Base-by-base conservation (phyloP, 2,888 invertebrate genomes). In the Ceraclea dissimilis region DNA sequence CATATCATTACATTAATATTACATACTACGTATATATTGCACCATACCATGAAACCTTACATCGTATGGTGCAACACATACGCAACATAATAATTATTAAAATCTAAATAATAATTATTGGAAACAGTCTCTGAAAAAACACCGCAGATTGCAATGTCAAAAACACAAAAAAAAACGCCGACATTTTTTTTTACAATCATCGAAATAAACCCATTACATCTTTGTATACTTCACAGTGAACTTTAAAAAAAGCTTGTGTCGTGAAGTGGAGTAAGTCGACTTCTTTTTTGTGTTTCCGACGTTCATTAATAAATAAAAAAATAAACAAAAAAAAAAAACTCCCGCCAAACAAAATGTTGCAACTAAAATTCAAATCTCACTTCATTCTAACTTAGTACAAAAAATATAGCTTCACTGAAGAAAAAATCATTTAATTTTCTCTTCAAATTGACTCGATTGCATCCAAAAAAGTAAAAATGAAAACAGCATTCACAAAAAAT, bases 41-140 rank as follows among this genome's bases (percentile, higher is more conserved):
- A n/a, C 11, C 31, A 31, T 8, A 31, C 31, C 6, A 31, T 31
- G 31, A 31, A 6, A 6, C 8, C 11, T 16, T 16, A 13, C 5
- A 39, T 39, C n/a, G 39, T 39, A 16, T 39, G 2, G 16, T 39
- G 13, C 39, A 39, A 39, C 39, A 13, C 5, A 4, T 2, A 13
- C 13, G 16, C 39, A 39, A 39, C 10, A 26, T 26, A 26, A 26
- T 26, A 4, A 26, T 26, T 26, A 26, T 26, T 26, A n/a, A 39
- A 39, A 39, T 39, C 39, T 39, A 39, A 39, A 39, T 26, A 26
- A 26, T 26, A 26, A 26, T 39, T 13, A 39, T 39, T 39, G 39
- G 39, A 39, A 39, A 39, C 39, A 39, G 39, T 39, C 39, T 39
- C 39, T 39, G 39, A 39, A n/a, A 39, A 39, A 39, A 39, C 39